Base-by-base conservation (phyloP, 2,797 vertebrate species). In the Ctenopoma kingsleyae region DNA sequence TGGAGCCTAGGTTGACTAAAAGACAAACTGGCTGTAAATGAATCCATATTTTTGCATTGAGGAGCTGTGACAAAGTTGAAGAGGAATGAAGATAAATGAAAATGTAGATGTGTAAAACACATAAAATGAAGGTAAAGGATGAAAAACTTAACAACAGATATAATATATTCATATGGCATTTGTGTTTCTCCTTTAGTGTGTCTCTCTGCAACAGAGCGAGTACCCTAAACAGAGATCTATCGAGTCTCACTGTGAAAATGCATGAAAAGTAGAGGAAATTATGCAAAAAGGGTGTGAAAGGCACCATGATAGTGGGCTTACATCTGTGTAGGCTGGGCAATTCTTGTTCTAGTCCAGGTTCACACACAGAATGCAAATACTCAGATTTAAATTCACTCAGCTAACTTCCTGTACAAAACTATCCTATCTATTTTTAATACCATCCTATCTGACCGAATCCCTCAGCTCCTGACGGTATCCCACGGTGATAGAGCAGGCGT, bases 361-460 rank as follows among this genome's bases (percentile, higher is more conserved):
- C 62, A 65, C 68, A 41, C 5, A 3, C 40, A 59, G 54, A 75
- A 79, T 84, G 75, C 30, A 78, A 65, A 81, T 41, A 8, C 6
- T 8, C 8, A 13, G 19, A 74, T 86, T 84, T 68, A 57, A 69
- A 80, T 82, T 85, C 77, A 71, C 44, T 40, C 46, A 27, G 44
- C 36, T 52, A 72, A 73, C 71, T 73, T 81, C 52, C 67, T 70
- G 61, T 51, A 82, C 60, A 82, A 76, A 83, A 81, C 69, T 60
- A 56, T 76, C 49, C 74, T 56, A 80, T 89, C 71, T 83, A 76
- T 71, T 71, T 81, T 71, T 71, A 90, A 80, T 72, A 74, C 83
- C 55, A 61, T 67, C 51, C 54, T 70, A 82, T 89, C 75, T 66
- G 72, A 76, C 61, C 65, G 74, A 81, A 78, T 85, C 84, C 88